Base-by-base conservation (phyloP, 2,113 vertebrate species). In the Anser brachyrhynchus region DNA sequence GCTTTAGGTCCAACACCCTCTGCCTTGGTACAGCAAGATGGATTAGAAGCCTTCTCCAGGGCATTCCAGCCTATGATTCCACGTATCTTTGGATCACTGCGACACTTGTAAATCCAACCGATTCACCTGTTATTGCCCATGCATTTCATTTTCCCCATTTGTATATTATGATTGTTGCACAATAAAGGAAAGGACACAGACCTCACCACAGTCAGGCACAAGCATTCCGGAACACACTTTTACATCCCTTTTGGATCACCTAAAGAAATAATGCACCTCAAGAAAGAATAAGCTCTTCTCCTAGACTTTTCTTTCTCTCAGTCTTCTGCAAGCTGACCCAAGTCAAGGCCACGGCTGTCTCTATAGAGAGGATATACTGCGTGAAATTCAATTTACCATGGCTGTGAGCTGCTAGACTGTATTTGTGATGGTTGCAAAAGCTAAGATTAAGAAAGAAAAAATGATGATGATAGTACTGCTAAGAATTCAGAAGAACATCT, bases 371-470 rank as follows among this genome's bases (percentile, higher is more conserved):
- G 73, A 21, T 81, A 46, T 23, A 64, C 31, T 20, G 39, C 19
- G 52, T 78, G 65, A 94, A 96, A 96, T 87, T 78, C 35, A 37
- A 90, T 95, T 87, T 90, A 84, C 33, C 14, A 3, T 52, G 54
- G 51, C 72, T 75, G 10, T 79, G 57, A 92, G 86, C 61, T 54
- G 43, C 77, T 83, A 44, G n/a, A 87, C 12, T 57, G 23, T 61
- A 87, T 91, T 92, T 55, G 58, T 54, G 84, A 91, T 37, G 23
- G 35, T 8, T 80, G 6, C 39, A 92, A 81, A 75, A 78, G 35
- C 35, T 84, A 23, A 72, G 35, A 67, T 46, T 44, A 39, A 88
- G 69, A 59, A 55, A 37, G 18, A 41, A 29, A 57, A 61, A 14
- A 28, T 6, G 11, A 75, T 65, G 20, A 81, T 13, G 65, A 4